Base-by-base conservation (phyloP, 2,888 invertebrate species). In the Teleiodes luculella region DNA sequence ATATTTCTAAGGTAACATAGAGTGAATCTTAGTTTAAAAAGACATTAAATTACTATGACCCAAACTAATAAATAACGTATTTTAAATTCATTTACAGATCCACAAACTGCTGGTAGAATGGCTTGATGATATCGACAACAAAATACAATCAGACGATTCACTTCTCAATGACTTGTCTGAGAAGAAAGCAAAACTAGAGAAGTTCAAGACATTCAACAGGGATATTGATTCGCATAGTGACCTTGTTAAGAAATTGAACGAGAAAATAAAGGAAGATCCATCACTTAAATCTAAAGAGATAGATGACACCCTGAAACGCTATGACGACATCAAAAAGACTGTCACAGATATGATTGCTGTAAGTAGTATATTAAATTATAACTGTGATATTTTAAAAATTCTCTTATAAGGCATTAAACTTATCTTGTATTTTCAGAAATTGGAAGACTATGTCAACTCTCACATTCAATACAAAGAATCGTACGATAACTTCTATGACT, bases 401-500 rank as follows among this genome's bases (percentile, higher is more conserved):
- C 6, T 24, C 24, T 24, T 4, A 24, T 24, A 24, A 4, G 6
- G 6, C 6, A 24, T 6, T 4, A 24, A 24, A 24, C 18, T 18
- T 18, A 3, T 41, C 10, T 11, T 33, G 47, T 31, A 53, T 56
- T 79, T 80, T 8, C 80, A 93, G 86, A 93, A 92, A 72, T 84
- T 97, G 41, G 96, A 97, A 74, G 92, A 93, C 55, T 95, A 96
- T 80, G 97, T 97, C 0, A 93, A 93, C 60, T 94, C 95, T 48
- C 98, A 98, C 72, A 96, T 97, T 66, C 93, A 94, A 67, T 97
- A 96, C 82, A 95, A 95, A 74, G 94, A 94, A 64, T 93, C 94
- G 0, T 94, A 94, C 65, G 95, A 95, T 67, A 94, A 93, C 66
- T 94, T 96, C 55, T 93, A 94, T 54, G 97, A 98, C 65, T 97